Conservation (phyloP, 2,888 invertebrate genomes). For the Tenodera sinensis region DNA sequence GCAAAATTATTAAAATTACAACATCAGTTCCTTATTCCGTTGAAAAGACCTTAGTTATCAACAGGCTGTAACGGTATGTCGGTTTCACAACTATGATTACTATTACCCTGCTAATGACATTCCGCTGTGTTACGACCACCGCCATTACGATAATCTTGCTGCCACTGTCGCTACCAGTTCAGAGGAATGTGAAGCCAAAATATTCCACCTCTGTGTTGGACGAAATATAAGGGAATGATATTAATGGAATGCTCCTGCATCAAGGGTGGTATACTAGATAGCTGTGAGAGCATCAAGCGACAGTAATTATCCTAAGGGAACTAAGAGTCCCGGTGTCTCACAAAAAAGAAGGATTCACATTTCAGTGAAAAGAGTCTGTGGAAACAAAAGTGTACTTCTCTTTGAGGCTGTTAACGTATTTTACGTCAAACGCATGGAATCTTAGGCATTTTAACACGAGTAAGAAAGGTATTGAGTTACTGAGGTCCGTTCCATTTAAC, state of each 20-base stretch:
- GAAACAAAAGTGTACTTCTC: not conserved
- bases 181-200: not conserved
- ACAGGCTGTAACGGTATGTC: no score
- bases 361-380: not conserved
- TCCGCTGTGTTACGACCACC: not conserved
- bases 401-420: not conserved
- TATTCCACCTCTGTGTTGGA: not conserved
- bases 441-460: not conserved
- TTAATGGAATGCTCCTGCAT: not conserved
- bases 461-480: not conserved
- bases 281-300: not conserved
- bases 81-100: no score
- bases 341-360: not conserved
- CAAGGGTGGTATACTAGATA: not conserved
- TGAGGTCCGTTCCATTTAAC: not conserved
- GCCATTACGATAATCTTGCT: not conserved
- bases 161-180: not conserved
- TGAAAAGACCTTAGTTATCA: no score
- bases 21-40: no score
- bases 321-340: not conserved
- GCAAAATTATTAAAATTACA: no score
- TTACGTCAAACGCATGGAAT: not conserved
- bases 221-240: not conserved
- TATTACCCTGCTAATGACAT: not conserved
- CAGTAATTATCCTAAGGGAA: not conserved